A percentile compares a stretch with the other conserved stretches of the same genome.
Conservation (phyloP, 1,140 invertebrate species). For the Adoxophyes honmai region DNA sequence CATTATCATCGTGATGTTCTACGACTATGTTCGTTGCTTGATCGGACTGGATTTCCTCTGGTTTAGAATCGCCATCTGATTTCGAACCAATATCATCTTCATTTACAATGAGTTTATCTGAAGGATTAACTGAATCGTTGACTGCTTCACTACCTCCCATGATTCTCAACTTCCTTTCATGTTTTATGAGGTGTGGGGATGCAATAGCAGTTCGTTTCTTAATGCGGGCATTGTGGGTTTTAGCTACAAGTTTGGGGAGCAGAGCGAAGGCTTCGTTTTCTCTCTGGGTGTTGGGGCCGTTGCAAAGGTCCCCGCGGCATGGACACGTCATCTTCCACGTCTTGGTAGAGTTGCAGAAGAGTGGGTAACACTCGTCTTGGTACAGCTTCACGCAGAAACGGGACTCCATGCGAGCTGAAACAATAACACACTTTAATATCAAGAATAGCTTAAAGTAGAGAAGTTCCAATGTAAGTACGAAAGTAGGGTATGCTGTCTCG, state of each 20-base stretch:
- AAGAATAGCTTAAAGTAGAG: too few relatives aligned
- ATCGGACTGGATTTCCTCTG: not conserved
- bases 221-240: constrained; percentile 32
- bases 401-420: constrained; percentile 63
- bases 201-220: constrained; percentile 31
- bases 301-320: constrained; percentile 75
- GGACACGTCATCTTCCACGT: constrained; percentile 74
- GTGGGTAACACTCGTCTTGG: constrained; percentile 67
- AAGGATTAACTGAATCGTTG: not conserved
- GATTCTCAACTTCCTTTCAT: not conserved
- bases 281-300: constrained; percentile 58
- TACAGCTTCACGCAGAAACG: constrained; percentile 67
- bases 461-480: too few relatives aligned
- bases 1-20: not conserved
- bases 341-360: constrained; percentile 73
- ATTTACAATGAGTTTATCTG: constrained; percentile 6
- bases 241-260: constrained; percentile 35
- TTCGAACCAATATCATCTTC: not conserved
- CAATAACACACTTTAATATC: too few relatives aligned
- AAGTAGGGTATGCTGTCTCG: too few relatives aligned
- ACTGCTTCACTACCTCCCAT: not conserved
- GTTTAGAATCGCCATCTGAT: not conserved
- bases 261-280: constrained; percentile 50
- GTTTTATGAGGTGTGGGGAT: not conserved
- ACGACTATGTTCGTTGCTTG: constrained; percentile 4